A percentile compares a stretch with the other conserved stretches of the same genome.
phyloP scores from a whole-genome alignment of 2,113 vertebrate species.

The Uria lomvia region DNA sequence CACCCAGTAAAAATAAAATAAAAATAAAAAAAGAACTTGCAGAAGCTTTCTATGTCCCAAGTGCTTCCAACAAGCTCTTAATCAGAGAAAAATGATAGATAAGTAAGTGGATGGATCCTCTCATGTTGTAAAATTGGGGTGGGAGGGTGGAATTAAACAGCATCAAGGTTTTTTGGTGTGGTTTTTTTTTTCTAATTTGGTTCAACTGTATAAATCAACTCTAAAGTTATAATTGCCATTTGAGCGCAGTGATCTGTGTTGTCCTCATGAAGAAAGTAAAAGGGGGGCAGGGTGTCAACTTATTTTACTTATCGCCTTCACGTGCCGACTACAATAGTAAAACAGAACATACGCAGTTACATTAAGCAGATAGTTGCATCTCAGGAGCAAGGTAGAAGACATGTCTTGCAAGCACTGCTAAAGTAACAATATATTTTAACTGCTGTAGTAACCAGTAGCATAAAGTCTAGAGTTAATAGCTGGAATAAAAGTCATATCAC shows the following conservation, averaged over 20 bases:
- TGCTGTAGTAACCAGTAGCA: not conserved
- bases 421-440: not conserved
- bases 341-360: not conserved
- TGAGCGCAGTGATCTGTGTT: not conserved
- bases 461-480: not conserved
- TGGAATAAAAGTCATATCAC: not conserved
- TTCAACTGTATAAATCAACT: not conserved
- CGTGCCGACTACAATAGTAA: not conserved
- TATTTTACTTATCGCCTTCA: not conserved
- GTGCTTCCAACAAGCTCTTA: not conserved
- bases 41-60: not conserved
- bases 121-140: not conserved
- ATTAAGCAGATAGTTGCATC: not conserved
- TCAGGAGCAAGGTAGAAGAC: not conserved
- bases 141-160: not conserved
- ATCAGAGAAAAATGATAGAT: not conserved
- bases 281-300: not conserved
- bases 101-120: not conserved
- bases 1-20: not conserved
- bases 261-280: not conserved
- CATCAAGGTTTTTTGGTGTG: not conserved
- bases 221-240: not conserved
- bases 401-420: not conserved
- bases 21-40: not conserved
- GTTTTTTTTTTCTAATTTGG: not conserved